A percentile compares a stretch with the other conserved stretches of the same genome.
phyloP scores from a whole-genome alignment of 2,797 vertebrate species.

The Leptatherina wallacei region DNA sequence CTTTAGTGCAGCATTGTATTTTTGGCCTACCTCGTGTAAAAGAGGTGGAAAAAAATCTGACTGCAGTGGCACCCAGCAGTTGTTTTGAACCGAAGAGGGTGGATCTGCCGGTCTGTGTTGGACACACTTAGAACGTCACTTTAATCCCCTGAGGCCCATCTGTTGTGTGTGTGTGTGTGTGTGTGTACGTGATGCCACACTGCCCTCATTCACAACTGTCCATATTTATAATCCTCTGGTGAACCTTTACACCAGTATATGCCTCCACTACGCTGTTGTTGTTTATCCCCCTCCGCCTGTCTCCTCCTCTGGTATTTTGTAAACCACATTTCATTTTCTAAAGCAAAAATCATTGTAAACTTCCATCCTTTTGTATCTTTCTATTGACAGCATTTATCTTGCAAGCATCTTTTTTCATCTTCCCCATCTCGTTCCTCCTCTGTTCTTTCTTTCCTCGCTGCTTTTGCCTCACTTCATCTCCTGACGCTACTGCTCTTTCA shows the following conservation, averaged over 20 bases:
- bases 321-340: conserved; percentile 63
- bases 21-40: conserved; percentile 25
- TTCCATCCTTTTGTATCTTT: conserved; percentile 23
- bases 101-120: conserved; percentile 43
- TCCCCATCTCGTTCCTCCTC: not conserved
- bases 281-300: conserved; percentile 23
- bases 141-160: conserved; percentile 75
- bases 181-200: conserved; percentile 53
- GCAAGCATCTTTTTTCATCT: not conserved
- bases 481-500: not conserved
- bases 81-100: conserved; percentile 37
- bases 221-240: conserved; percentile 69
- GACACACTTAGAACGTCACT: conserved; percentile 48
- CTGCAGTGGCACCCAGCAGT: conserved; percentile 26
- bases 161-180: conserved; percentile 49
- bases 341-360: conserved; percentile 19
- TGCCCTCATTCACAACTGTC: conserved; percentile 72
- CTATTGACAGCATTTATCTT: conserved; percentile 32
- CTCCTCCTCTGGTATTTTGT: conserved; percentile 47
- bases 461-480: not conserved
- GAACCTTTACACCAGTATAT: conserved; percentile 27
- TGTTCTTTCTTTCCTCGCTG: not conserved
- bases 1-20: conserved; percentile 33
- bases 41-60: not conserved
- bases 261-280: conserved; percentile 37